Evolutionary conservation across 2,113 vertebrate genomes (phyloP), one percentile per base, ranked within the genome.

Genomic region (Scartelaos histophorus): DNA sequence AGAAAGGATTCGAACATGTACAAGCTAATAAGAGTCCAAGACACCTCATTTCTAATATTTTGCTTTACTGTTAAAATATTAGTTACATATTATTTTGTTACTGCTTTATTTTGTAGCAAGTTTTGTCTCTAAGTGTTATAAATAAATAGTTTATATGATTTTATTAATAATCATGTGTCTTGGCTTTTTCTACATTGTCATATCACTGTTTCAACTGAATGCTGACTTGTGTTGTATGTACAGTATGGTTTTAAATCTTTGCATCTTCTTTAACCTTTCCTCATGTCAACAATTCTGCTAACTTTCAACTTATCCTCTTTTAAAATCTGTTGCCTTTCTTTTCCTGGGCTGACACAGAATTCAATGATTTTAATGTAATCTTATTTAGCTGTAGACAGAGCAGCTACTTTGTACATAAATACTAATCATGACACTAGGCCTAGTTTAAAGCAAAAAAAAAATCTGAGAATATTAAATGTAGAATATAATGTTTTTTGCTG

Each of bases 31-130:
- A 66, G 69, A 74, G 70, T 74, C 58, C 54, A 51, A 24, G 62
- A 80, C 81, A 83, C 61, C 34, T n/a, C 19, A n/a, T 64, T n/a
- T 64, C 19, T n/a, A 64, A 38, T 38, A 64, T 64, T 64, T 38
- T 64, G 19, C 17, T 64, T 21, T 38, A 35, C 60, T 62, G 25
- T 62, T 34, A 38, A 29, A 61, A 34, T 34, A 60, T 62, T 62
- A 35, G 60, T 64, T 64, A 64, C 16, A 5, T 34, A 35, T 35
- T 62, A 10, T 13, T 38, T 64, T 64, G 61, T 38, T 64, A 35
- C n/a, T 43, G 11, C 17, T 64, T 61, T 61, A 16, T 61, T 64
- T 64, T 64, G 29, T 64, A 64, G 29, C 17, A 38, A 43, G 61
- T 64, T 58, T 13, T 58, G 56, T 58, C 22, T 57, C 6, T 35